These are phyloP conservation scores for Orientallactaga sibirica DNA, from an alignment of 2,797 vertebrate species.

Conservation along the genomic window DNA sequence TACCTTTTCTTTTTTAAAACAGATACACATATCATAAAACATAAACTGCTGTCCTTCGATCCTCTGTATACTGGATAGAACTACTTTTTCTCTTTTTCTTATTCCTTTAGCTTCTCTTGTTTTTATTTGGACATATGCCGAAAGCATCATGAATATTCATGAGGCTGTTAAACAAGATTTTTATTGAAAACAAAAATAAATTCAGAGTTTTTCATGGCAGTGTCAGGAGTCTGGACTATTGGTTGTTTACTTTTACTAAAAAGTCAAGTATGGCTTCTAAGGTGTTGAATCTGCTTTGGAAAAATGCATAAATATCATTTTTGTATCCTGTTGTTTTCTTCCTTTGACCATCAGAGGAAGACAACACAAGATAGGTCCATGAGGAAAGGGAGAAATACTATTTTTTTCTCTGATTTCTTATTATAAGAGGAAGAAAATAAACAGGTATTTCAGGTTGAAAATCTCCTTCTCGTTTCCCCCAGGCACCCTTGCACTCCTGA, in stretches of 20 bases:
- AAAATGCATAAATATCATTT: background rate
- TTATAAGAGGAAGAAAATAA: background rate
- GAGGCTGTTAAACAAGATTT: conserved; percentile 84
- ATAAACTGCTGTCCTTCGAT: conserved; percentile 59
- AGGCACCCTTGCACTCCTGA: background rate
- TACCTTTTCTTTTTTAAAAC: background rate
- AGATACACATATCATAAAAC: background rate
- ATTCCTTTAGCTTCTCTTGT: conserved; percentile 74
- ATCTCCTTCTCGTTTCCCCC: background rate
- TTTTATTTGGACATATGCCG: conserved; percentile 79
- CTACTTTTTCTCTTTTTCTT: conserved; percentile 58
- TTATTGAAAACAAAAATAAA: conserved; percentile 84
- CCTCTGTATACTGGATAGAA: conserved; percentile 68
- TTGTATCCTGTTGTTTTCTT: background rate
- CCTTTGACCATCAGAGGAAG: background rate
- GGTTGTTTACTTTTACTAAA: conserved; percentile 29
- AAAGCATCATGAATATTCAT: conserved; percentile 84
- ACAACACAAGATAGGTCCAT: accelerated
- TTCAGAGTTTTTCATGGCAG: conserved; percentile 77
- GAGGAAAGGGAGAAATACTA: background rate
- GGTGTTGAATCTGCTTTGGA: background rate
- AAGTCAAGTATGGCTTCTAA: background rate
- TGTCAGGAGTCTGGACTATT: conserved; percentile 23
- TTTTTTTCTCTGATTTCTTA: background rate
- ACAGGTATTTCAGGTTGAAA: background rate